Percentiles rank a stretch among this genome's conserved stretches.
These are phyloP conservation scores for Phyllotis vaccarum DNA, from an alignment of 2,797 vertebrate genomes.

Conservation along the genomic window DNA sequence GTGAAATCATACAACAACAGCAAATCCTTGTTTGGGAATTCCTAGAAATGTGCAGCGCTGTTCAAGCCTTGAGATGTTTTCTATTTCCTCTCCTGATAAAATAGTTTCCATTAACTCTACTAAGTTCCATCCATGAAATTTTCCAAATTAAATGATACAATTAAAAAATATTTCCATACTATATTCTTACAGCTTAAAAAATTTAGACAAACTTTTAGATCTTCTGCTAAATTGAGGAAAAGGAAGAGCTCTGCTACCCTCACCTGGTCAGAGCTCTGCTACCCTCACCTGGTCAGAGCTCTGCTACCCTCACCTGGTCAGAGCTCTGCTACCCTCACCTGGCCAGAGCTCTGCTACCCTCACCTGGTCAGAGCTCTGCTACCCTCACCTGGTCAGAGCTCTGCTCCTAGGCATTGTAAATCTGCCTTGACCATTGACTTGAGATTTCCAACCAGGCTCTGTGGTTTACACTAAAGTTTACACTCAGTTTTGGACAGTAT, in stretches of 20 bases:
- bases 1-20: neutral
- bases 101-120: neutral
- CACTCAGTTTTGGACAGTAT: neutral
- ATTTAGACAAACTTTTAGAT: neutral
- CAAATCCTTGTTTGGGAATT: neutral
- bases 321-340: no score
- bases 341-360: no score
- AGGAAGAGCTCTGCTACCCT: neutral
- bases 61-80: neutral
- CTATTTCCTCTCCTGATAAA: neutral
- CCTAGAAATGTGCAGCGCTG: neutral
- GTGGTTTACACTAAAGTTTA: neutral
- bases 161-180: neutral
- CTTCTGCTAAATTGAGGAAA: neutral
- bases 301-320: no score
- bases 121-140: no score
- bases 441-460: neutral
- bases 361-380: no score
- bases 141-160: neutral
- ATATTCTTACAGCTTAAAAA: neutral
- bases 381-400: no score
- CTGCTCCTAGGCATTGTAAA: neutral
- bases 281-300: no score
- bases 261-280: neutral
- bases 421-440: neutral